Conservation (phyloP, 2,113 vertebrate genomes). For the Oxyura jamaicensis region DNA sequence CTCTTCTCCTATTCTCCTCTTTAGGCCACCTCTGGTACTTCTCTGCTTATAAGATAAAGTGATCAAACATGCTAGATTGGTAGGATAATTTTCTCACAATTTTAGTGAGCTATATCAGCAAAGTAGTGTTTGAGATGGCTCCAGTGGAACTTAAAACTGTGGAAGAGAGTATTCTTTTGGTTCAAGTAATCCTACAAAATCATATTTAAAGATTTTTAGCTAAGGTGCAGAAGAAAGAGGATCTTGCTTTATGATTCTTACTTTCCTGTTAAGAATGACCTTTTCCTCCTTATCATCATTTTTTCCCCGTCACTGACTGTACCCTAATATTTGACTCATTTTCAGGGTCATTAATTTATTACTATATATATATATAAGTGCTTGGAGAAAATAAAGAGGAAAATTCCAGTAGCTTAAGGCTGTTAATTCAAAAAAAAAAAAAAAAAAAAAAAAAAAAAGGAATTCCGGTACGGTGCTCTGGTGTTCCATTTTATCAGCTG, state of each 20-base stretch:
- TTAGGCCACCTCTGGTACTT: not conserved
- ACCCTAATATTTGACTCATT: not conserved
- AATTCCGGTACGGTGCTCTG: fast-evolving
- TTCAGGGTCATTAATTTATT: not conserved
- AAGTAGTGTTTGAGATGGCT: not conserved
- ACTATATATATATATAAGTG: too few species aligned
- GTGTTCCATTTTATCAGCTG: not conserved
- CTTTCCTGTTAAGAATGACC: not conserved
- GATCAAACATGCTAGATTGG: not conserved
- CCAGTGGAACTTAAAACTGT: not conserved
- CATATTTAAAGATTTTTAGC: not conserved
- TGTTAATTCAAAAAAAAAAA: not conserved
- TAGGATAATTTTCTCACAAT: not conserved
- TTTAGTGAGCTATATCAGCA: not conserved
- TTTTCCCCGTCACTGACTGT: not conserved
- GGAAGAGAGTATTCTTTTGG: not conserved
- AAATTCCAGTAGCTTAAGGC: not conserved
- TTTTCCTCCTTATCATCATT: not conserved
- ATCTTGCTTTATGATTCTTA: not conserved
- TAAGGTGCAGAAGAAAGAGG: not conserved
- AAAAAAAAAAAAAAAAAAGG: fast-evolving
- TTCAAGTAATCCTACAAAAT: not conserved
- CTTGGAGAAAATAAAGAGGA: not conserved
- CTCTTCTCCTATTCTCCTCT: not conserved
- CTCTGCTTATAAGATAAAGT: not conserved